A percentile compares a stretch with the other conserved stretches of the same genome.
Evolutionary conservation across 2,888 invertebrate species (phyloP).

Genomic region (Coecobrya sp.): DNA sequence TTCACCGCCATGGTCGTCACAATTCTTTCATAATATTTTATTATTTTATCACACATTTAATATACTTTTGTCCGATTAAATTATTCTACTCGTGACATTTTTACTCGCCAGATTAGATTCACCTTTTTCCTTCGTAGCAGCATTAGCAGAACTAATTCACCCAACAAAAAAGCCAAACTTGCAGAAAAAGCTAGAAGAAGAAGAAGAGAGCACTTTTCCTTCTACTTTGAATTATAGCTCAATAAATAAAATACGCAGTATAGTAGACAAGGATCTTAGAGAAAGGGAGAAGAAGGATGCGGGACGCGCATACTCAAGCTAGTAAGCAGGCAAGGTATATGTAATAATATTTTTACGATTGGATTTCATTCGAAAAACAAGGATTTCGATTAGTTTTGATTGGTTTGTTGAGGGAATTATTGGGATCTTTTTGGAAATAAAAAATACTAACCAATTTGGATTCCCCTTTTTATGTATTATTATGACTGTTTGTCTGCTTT

Average conservation of each 20-base stretch:
- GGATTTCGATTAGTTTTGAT: conserved; percentile 63
- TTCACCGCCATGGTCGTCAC: not conserved
- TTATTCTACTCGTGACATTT: conserved; percentile 11
- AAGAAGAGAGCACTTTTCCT: not conserved
- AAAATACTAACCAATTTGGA: not conserved
- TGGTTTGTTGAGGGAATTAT: conserved; percentile 46
- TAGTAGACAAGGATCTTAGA: not conserved
- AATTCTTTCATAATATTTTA: not conserved
- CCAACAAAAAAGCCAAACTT: conserved; percentile 8
- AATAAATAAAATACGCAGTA: conserved; percentile 16
- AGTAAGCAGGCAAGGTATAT: no score
- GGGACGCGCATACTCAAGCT: no score
- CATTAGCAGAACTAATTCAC: conserved; percentile 3
- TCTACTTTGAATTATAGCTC: conserved; percentile 26
- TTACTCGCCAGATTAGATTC: not conserved
- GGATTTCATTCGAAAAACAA: conserved; percentile 40
- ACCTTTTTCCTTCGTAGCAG: not conserved
- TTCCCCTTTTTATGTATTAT: not conserved
- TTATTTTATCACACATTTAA: not conserved
- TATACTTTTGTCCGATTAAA: not conserved
- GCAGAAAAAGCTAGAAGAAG: conserved; percentile 10
- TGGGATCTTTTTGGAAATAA: conserved; percentile 30
- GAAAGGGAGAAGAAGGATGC: not conserved
- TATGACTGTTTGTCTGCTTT: not conserved
- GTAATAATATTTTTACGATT: conserved; percentile 42